Percentiles rank a stretch among this genome's conserved stretches.
Evolutionary conservation across 2,797 vertebrate species (phyloP).

Genomic region (Lithobates pipiens): DNA sequence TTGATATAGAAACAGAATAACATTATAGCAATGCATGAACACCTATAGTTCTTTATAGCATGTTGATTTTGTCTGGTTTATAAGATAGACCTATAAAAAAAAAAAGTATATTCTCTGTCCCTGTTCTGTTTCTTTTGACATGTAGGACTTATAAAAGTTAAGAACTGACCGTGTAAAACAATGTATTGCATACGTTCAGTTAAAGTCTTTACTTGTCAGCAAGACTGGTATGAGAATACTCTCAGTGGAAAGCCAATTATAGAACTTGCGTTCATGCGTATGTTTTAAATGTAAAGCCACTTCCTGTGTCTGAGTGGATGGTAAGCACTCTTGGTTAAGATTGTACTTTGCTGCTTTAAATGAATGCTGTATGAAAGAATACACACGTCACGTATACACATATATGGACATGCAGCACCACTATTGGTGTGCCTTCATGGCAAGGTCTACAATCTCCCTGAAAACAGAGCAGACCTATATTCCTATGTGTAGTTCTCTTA

Average conservation of each 20-base stretch:
- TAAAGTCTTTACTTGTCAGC: neutral
- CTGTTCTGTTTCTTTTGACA: too few species aligned
- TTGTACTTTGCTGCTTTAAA: neutral
- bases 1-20: too few species aligned
- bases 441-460: too few species aligned
- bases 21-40: too few species aligned
- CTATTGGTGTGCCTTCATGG: neutral
- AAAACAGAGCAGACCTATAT: too few species aligned
- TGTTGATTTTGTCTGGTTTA: too few species aligned
- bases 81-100: too few species aligned
- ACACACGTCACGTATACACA: too few species aligned
- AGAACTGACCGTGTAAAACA: neutral
- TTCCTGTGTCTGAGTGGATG: conserved; percentile 10
- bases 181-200: neutral
- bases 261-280: neutral
- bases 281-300: conserved; percentile 7
- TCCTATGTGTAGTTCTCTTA: too few species aligned
- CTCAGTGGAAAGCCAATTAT: neutral
- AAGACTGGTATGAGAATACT: neutral
- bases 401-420: neutral
- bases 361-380: neutral
- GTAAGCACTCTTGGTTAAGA: neutral
- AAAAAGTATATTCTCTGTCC: too few species aligned
- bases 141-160: neutral
- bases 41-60: too few species aligned